Conservation (phyloP, 2,797 vertebrate genomes). For the Paratrypauchen microcephalus region DNA sequence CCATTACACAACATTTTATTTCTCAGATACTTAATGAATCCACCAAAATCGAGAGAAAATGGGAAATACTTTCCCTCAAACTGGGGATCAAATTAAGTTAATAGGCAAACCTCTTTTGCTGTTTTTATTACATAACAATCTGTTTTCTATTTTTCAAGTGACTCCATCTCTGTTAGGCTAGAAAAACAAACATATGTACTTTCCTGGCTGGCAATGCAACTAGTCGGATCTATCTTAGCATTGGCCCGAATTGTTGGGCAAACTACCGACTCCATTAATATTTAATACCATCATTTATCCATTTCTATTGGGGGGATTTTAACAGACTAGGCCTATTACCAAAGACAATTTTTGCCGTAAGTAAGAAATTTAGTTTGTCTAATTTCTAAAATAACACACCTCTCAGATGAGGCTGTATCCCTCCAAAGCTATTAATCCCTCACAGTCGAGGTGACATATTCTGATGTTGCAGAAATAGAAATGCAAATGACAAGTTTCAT, state of each 20-base stretch:
- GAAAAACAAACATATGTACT: background rate
- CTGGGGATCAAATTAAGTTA: no score
- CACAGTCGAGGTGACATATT: conserved; percentile 27
- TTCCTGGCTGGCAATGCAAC: background rate
- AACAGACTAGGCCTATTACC: conserved; percentile 6
- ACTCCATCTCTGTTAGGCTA: background rate
- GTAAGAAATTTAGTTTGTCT: conserved; percentile 8
- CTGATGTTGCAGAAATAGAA: conserved; percentile 47
- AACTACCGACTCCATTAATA: background rate
- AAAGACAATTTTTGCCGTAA: conserved; percentile 9
- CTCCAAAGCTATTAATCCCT: conserved; percentile 33
- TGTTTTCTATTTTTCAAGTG: background rate
- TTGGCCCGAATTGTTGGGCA: background rate
- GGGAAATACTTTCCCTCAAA: no score
- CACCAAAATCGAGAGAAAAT: no score
- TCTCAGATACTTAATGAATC: no score
- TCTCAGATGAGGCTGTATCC: conserved; percentile 31
- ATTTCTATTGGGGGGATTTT: background rate
- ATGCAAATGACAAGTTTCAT: conserved; percentile 58
- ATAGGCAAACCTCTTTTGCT: background rate
- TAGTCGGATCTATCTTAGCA: background rate
- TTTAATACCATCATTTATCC: background rate
- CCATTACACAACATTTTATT: no score
- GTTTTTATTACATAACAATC: background rate
- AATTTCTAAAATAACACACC: conserved; percentile 15